phyloP scores from a whole-genome alignment of 37 sponge, comb jelly and placozoan genomes.

The Eunapius fragilis region DNA sequence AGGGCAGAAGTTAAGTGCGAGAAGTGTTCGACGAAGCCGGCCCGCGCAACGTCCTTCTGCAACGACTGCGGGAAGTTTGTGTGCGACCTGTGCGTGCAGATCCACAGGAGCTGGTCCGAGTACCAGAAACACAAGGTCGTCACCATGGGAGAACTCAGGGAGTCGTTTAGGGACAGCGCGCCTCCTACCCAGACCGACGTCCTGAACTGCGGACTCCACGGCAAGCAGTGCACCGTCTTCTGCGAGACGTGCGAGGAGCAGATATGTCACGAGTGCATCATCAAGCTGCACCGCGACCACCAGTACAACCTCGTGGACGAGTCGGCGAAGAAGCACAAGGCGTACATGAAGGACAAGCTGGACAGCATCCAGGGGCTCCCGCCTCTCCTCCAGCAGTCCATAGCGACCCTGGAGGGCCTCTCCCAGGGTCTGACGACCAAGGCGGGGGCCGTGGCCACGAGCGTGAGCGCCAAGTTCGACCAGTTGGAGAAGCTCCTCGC shows the following conservation, averaged over 20 bases:
- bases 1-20: conserved; percentile 13
- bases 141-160: conserved; percentile 23
- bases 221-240: conserved; percentile 34
- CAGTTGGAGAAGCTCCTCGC: conserved; percentile 6
- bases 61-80: conserved; percentile 26
- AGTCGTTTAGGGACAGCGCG: neutral
- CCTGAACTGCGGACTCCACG: conserved; percentile 16
- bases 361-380: conserved; percentile 28
- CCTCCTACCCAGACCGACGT: neutral
- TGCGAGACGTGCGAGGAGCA: conserved; percentile 53
- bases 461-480: conserved; percentile 13
- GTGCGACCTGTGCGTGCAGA: conserved; percentile 8
- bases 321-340: conserved; percentile 50
- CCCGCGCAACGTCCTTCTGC: conserved; percentile 3
- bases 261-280: conserved; percentile 69
- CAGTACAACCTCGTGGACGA: conserved; percentile 46
- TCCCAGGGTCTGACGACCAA: neutral
- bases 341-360: conserved; percentile 15
- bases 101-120: conserved; percentile 53
- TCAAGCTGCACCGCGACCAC: conserved; percentile 53
- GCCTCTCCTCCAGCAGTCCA: conserved; percentile 33
- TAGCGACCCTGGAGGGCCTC: conserved; percentile 10
- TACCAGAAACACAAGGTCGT: conserved; percentile 46
- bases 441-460: neutral
- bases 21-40: neutral